These are phyloP conservation scores for Papilio polytes DNA, from an alignment of 1,140 invertebrate genomes.

Conservation along the genomic window DNA sequence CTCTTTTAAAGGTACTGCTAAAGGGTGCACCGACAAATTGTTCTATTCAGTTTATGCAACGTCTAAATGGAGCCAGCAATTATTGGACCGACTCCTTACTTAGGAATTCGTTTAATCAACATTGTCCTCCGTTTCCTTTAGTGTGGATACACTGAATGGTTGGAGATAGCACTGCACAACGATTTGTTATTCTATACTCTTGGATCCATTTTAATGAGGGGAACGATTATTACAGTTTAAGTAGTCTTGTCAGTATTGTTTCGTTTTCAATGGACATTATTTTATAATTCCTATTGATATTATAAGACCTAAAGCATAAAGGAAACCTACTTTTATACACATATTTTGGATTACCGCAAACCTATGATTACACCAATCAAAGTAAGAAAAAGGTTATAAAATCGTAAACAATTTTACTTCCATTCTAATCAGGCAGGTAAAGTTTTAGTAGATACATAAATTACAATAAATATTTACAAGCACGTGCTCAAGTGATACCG, in stretches of 20 bases:
- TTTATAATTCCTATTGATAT: neutral
- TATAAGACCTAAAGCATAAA: neutral
- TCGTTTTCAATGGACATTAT: slow-evolving; percentile 14
- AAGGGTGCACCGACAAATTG: slow-evolving; percentile 78
- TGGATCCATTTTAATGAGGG: slow-evolving; percentile 58
- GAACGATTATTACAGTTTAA: slow-evolving; percentile 35
- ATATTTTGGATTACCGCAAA: too few species aligned
- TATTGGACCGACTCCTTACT: slow-evolving; percentile 70
- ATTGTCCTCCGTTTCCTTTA: slow-evolving; percentile 73
- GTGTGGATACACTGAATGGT: slow-evolving; percentile 61
- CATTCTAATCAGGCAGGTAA: neutral
- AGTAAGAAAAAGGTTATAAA: too few species aligned
- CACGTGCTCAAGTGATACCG: neutral
- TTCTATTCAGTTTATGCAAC: slow-evolving; percentile 75
- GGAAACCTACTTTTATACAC: too few species aligned
- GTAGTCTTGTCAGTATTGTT: slow-evolving; percentile 39
- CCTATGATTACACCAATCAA: too few species aligned
- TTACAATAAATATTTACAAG: slow-evolving; percentile 1
- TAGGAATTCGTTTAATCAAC: slow-evolving; percentile 81
- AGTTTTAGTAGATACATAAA: too few species aligned
- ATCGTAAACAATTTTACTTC: neutral
- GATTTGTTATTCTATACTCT: slow-evolving; percentile 64
- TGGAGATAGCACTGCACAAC: slow-evolving; percentile 62
- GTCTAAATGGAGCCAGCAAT: slow-evolving; percentile 77
- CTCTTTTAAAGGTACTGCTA: slow-evolving; percentile 62